phyloP scores from a whole-genome alignment of 2,113 vertebrate species.

The Pholis gunnellus region DNA sequence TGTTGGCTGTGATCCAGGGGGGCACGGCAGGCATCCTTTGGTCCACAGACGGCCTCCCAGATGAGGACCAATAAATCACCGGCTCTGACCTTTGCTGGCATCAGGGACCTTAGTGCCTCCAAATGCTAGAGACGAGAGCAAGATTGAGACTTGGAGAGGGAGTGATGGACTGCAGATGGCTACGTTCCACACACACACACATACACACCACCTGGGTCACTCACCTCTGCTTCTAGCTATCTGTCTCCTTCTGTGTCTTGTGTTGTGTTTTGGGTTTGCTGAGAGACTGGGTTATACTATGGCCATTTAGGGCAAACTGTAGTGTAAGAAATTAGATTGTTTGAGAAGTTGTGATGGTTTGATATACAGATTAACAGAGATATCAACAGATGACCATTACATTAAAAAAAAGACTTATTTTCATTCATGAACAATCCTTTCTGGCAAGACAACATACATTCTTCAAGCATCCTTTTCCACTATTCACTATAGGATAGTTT shows the following conservation, averaged over 20 bases:
- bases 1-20: slow-evolving; percentile 65
- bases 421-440: neutral
- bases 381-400: too few species aligned
- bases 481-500: too few species aligned
- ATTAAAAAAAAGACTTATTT: too few species aligned
- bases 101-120: slow-evolving; percentile 65
- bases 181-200: neutral
- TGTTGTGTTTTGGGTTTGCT: slow-evolving; percentile 5
- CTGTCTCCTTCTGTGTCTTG: slow-evolving; percentile 21
- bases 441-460: neutral
- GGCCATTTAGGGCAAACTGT: neutral
- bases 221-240: slow-evolving; percentile 34
- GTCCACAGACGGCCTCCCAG: slow-evolving; percentile 61
- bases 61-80: slow-evolving; percentile 72
- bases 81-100: slow-evolving; percentile 75
- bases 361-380: neutral
- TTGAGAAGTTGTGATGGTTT: neutral
- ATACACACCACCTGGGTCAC: slow-evolving; percentile 45
- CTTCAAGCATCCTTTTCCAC: neutral
- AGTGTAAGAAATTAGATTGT: neutral
- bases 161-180: slow-evolving; percentile 66
- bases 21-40: slow-evolving; percentile 41
- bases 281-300: neutral
- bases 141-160: slow-evolving; percentile 68
- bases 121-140: slow-evolving; percentile 67